Percentiles rank a stretch among this genome's conserved stretches.
These are phyloP conservation scores for fruit fly (Drosophila melanogaster) DNA, from an alignment of 1,140 invertebrate species.

Conservation along the genomic window Release_6_plus_ISO1_MT NC_004354.4:5436501-5437000, in stretches of 20 bases:
- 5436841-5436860: constrained; percentile 12
- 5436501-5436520: no score
- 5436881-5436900: constrained; percentile 33
- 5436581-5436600: no score
- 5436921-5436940: constrained; percentile 6
- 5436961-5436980: constrained; percentile 5
- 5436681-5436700: constrained; percentile 77
- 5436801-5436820: constrained; percentile 3
- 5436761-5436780: no score
- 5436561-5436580: no score
- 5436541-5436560: no score
- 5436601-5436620: no score
- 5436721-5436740: constrained; percentile 82
- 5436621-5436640: no score
- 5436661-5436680: constrained; percentile 58
- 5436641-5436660: constrained; percentile 9
- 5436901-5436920: constrained; percentile 4
- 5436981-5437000: not conserved
- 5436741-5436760: constrained; percentile 30
- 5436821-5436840: not conserved
- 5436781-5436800: not conserved
- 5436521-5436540: no score
- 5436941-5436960: constrained; percentile 24
- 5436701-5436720: constrained; percentile 81
- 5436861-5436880: constrained; percentile 36